phyloP scores from a whole-genome alignment of 2,888 invertebrate genomes.

The Philopedon plagiatum region DNA sequence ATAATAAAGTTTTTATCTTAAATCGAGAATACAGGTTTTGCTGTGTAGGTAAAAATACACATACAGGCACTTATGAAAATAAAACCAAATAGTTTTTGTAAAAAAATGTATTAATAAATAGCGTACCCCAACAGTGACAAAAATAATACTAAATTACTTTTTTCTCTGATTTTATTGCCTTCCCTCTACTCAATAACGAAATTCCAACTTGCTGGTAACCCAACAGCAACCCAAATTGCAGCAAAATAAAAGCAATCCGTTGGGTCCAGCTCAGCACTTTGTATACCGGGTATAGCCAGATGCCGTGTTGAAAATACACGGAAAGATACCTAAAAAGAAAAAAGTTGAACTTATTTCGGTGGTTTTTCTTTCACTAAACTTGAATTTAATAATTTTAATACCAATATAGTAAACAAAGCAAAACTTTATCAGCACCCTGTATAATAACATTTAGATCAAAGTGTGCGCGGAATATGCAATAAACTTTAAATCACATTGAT shows the following conservation, averaged over 20 bases:
- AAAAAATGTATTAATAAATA: slow-evolving; percentile 8
- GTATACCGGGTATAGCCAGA: slow-evolving; percentile 72
- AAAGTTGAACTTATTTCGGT: not conserved
- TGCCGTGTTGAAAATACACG: slow-evolving; percentile 69
- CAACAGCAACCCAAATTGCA: slow-evolving; percentile 32
- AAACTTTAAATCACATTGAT: no score
- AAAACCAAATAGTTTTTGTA: not conserved
- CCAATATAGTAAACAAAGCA: no score
- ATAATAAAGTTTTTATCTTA: no score
- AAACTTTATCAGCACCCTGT: no score
- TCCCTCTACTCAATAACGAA: slow-evolving; percentile 40
- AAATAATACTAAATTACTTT: slow-evolving; percentile 26
- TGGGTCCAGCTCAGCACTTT: slow-evolving; percentile 72
- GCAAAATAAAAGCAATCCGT: slow-evolving; percentile 42
- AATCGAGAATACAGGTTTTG: no score
- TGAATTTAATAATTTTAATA: no score
- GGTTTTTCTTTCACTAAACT: not conserved
- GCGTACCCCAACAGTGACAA: not conserved
- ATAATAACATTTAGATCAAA: no score
- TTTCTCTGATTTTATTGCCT: not conserved
- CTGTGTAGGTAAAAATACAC: no score
- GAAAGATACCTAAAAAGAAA: slow-evolving; percentile 63
- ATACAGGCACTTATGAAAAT: no score
- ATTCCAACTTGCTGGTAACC: slow-evolving; percentile 53
- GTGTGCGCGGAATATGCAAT: no score